phyloP scores from a whole-genome alignment of 2,113 vertebrate genomes.

The Pristiophorus japonicus region DNA sequence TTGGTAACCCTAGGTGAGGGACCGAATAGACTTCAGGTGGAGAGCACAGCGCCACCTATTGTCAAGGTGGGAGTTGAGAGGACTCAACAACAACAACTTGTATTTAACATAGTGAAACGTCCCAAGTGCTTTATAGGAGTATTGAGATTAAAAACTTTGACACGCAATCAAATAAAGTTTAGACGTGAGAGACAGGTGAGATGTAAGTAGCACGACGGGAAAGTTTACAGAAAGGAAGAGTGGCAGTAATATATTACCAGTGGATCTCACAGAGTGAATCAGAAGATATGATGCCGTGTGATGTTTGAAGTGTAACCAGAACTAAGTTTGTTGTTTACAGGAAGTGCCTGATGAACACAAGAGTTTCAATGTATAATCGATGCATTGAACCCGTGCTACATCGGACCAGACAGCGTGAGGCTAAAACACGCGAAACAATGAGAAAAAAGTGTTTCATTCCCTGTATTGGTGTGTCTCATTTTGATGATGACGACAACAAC shows the following conservation, averaged over 20 bases:
- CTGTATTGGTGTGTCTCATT: background rate
- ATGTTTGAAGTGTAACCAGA: background rate
- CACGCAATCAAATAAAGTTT: background rate
- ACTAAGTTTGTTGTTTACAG: background rate
- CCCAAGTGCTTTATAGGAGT: too few relatives aligned
- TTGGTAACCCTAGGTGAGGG: background rate
- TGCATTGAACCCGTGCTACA: background rate
- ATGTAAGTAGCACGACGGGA: background rate
- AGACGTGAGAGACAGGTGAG: background rate
- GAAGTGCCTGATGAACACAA: background rate
- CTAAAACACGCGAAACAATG: background rate
- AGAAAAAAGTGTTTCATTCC: background rate
- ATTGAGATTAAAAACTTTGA: too few relatives aligned
- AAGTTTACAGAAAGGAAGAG: background rate
- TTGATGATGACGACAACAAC: background rate
- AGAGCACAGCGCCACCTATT: background rate
- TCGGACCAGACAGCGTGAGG: background rate
- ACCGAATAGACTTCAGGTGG: background rate
- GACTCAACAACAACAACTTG: too few relatives aligned
- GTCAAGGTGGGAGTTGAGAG: background rate
- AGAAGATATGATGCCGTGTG: background rate
- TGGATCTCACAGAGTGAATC: background rate
- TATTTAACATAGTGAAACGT: too few relatives aligned
- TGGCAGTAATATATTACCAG: background rate
- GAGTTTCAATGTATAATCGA: background rate